Base-by-base conservation (phyloP, 2,797 vertebrate species). In the Acanthiza pusilla region DNA sequence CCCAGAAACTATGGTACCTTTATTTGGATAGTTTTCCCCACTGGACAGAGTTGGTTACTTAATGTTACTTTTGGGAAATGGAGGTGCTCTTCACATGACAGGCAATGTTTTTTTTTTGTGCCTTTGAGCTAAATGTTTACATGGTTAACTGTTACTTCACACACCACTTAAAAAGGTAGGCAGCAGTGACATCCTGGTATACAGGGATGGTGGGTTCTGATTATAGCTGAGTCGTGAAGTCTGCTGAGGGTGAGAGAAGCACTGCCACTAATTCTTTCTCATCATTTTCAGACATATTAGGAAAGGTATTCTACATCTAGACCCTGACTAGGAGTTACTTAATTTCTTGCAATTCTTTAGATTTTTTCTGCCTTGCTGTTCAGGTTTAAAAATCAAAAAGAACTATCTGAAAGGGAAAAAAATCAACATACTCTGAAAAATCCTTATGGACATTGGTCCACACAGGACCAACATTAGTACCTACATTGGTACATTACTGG, bases 331-430 rank as follows among this genome's bases (percentile, higher is more conserved):
- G 70, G 78, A 91, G 78, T 86, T 94, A 81, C 63, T 70, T 91
- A 21, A 42, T 87, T 96, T 97, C 92, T 94, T 75, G 43, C 61
- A 88, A 57, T 94, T 87, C 57, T 94, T 91, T 60, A 91, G 80
- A 94, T 79, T 93, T 97, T 92, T 93, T 15, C 58, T 82, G 66
- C 61, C 92, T 88, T 89, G 65, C 55, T 84, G 61, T 93, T 96
- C 72, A 51, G 65, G 58, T 95, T 73, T 83, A 55, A 61, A 93
- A 81, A 63, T 78, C 18, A 71, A 83, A 94, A 96, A 96, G 26
- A 93, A 88, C 50, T 70, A 95, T 38, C n/a, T 50, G 6, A 54
- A 81, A 4, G 32, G 22, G 13, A 1, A 17, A 66, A 16, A 80
- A 50, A 10, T 26, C 74, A 87, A 29, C 88, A 45, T 67, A 47